phyloP scores from a whole-genome alignment of 2,797 vertebrate genomes.

The Poecilia picta region DNA sequence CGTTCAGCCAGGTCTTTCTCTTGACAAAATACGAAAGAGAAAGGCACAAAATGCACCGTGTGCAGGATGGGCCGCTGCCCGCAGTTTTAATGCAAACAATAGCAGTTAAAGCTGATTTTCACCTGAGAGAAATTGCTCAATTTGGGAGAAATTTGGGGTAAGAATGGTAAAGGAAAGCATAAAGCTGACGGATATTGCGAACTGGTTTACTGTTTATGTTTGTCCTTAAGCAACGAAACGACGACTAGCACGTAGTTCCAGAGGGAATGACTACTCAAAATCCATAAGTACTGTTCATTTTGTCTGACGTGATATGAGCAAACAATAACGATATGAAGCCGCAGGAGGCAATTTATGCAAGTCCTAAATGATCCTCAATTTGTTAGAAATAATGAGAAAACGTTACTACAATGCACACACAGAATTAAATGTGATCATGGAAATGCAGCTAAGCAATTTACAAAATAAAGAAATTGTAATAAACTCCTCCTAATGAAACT shows the following conservation, averaged over 20 bases:
- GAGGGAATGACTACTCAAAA: not conserved
- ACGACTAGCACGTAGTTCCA: not conserved
- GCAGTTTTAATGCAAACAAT: too few relatives aligned
- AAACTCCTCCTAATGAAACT: too few relatives aligned
- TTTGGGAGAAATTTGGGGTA: too few relatives aligned
- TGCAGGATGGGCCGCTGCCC: too few relatives aligned
- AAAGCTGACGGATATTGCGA: not conserved
- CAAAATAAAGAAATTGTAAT: too few relatives aligned
- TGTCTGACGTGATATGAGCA: not conserved
- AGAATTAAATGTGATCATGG: not conserved
- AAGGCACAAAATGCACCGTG: too few relatives aligned
- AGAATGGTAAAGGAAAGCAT: too few relatives aligned
- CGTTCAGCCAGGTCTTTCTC: not conserved
- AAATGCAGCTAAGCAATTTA: too few relatives aligned
- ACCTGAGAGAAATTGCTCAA: too few relatives aligned
- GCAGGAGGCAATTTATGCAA: not conserved
- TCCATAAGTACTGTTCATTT: not conserved
- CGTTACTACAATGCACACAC: not conserved
- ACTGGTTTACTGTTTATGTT: not conserved
- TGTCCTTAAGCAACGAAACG: not conserved
- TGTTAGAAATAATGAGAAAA: not conserved
- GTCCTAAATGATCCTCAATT: not conserved
- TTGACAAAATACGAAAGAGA: not conserved
- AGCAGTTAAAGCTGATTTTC: too few relatives aligned
- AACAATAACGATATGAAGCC: not conserved